Evolutionary conservation across 2,113 vertebrate species (phyloP).

Genomic region (Aegotheles bennettii): DNA sequence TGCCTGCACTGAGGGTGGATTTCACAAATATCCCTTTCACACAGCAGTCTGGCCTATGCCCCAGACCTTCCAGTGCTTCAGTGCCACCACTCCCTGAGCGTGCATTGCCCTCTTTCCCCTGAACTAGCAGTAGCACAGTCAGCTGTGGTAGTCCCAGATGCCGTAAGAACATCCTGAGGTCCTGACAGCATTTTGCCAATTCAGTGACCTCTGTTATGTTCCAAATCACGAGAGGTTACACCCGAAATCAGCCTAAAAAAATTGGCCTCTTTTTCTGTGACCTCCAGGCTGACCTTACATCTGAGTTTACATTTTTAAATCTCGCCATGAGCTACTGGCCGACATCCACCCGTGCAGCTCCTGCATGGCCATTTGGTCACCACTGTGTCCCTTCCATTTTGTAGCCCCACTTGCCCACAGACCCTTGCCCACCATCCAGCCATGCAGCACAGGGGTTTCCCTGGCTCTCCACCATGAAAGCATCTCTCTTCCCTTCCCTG

Average conservation of each 20-base stretch:
- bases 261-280: not conserved
- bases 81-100: not conserved
- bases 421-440: not conserved
- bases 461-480: not conserved
- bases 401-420: not conserved
- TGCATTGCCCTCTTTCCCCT: not conserved
- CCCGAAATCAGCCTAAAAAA: slow-evolving; percentile 27
- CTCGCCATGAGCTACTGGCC: not conserved
- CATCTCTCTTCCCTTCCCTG: not conserved
- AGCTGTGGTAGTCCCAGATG: not conserved
- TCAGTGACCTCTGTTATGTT: not conserved
- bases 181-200: slow-evolving; percentile 21
- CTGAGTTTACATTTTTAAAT: slow-evolving; percentile 12
- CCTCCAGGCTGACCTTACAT: not conserved
- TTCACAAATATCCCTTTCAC: not conserved
- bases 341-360: not conserved
- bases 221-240: not conserved
- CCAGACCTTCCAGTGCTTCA: not conserved
- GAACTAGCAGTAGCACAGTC: not conserved
- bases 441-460: not conserved
- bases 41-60: not conserved
- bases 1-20: not conserved
- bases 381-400: not conserved
- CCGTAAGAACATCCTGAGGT: not conserved
- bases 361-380: accelerated